Conservation (phyloP, 2,113 vertebrate species). For the Lepisosteus oculatus region DNA sequence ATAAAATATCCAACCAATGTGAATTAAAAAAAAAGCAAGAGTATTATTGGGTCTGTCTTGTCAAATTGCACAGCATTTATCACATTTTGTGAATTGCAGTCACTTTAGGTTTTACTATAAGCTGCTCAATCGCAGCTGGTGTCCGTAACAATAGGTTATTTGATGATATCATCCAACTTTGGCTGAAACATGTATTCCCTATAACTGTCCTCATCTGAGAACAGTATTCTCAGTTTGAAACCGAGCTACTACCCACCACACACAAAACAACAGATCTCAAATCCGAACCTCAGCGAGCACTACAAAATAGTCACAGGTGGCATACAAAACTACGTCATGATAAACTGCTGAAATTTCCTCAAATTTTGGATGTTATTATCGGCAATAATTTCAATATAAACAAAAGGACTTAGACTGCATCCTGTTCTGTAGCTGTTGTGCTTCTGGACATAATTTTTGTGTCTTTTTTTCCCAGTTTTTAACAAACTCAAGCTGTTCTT, state of each 20-base stretch:
- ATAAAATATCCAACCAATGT: slow-evolving; percentile 35
- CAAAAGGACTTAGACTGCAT: slow-evolving; percentile 5
- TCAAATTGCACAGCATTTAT: slow-evolving; percentile 23
- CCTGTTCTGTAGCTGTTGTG: slow-evolving; percentile 13
- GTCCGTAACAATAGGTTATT: slow-evolving; percentile 21
- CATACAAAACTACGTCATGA: slow-evolving; percentile 10
- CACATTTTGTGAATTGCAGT: slow-evolving; percentile 29
- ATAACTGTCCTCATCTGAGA: slow-evolving; percentile 2
- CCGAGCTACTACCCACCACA: neutral
- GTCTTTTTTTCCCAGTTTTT: slow-evolving; percentile 33
- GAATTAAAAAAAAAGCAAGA: no score
- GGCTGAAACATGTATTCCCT: neutral
- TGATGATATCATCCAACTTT: slow-evolving; percentile 2
- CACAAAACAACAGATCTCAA: neutral
- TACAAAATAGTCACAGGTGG: slow-evolving; percentile 1
- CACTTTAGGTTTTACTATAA: slow-evolving; percentile 3
- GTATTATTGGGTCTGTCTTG: slow-evolving; percentile 18
- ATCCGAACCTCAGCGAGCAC: neutral
- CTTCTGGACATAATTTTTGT: slow-evolving; percentile 25
- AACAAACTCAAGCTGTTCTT: slow-evolving; percentile 52
- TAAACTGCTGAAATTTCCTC: neutral
- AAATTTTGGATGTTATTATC: slow-evolving; percentile 12
- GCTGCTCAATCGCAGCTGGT: neutral
- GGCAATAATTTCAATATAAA: slow-evolving; percentile 18
- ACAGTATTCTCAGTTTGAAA: slow-evolving; percentile 4